Evolutionary conservation across 1,140 invertebrate species (phyloP).

Genomic region (Metopolophium dirhodum): DNA sequence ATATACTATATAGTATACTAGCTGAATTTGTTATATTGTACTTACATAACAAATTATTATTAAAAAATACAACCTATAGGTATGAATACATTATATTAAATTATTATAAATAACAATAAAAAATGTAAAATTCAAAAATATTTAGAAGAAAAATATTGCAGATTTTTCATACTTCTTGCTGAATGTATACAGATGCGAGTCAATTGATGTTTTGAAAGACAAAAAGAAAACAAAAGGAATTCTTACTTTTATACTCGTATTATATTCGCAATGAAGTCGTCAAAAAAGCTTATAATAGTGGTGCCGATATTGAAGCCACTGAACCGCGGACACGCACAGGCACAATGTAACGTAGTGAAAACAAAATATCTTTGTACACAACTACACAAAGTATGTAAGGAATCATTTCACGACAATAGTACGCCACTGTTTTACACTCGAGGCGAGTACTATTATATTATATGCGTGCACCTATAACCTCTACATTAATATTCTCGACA

Average conservation of each 20-base stretch:
- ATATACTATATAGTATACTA: too few species aligned
- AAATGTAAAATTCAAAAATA: too few species aligned
- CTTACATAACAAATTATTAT: too few species aligned
- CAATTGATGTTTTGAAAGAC: background rate
- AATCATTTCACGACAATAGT: slow-evolving; percentile 1
- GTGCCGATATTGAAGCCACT: background rate
- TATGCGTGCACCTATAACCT: background rate
- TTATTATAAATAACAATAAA: too few species aligned
- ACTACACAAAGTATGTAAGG: background rate
- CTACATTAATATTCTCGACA: background rate
- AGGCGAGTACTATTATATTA: background rate
- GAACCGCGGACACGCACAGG: background rate
- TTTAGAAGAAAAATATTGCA: background rate
- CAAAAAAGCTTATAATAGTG: background rate
- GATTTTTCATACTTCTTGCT: background rate
- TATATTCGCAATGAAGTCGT: background rate
- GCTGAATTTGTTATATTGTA: too few species aligned
- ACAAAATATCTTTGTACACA: background rate
- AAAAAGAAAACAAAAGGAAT: background rate
- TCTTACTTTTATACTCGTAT: background rate
- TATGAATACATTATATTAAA: too few species aligned
- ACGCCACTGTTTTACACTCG: background rate
- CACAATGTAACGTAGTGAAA: background rate
- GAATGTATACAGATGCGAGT: background rate
- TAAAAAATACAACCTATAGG: too few species aligned